Evolutionary conservation across 2,888 invertebrate species (phyloP).

Genomic region (Salticus scenicus): DNA sequence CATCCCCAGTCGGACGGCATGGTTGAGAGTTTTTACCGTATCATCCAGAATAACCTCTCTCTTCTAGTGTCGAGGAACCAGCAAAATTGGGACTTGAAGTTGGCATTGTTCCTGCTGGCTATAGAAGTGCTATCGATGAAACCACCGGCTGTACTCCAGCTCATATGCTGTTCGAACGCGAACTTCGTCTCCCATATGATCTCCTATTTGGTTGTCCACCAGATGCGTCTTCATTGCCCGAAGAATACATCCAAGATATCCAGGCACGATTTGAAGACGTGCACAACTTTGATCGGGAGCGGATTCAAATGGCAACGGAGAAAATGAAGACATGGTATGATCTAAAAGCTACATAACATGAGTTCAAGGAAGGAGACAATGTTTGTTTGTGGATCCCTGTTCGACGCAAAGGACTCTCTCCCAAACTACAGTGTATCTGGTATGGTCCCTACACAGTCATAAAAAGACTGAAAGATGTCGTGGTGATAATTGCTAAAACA

Average conservation of each 20-base stretch:
- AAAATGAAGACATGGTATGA: conserved; percentile 19
- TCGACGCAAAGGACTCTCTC: background rate
- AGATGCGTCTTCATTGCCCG: conserved; percentile 20
- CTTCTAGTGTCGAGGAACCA: conserved; percentile 17
- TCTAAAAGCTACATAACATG: background rate
- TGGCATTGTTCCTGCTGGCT: conserved; percentile 7
- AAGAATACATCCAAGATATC: conserved; percentile 11
- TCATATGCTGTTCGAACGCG: conserved; percentile 7
- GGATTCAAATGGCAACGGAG: conserved; percentile 8
- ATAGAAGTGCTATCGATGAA: conserved; percentile 7
- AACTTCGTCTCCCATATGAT: conserved; percentile 16
- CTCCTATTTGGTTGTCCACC: background rate
- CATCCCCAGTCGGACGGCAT: conserved; percentile 7
- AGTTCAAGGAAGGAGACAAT: conserved; percentile 9
- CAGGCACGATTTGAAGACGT: conserved; percentile 13
- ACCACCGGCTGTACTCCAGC: background rate
- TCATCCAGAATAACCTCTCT: conserved; percentile 10
- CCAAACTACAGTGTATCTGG: background rate
- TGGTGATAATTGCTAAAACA: background rate
- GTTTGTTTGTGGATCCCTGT: background rate
- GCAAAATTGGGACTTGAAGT: conserved; percentile 1
- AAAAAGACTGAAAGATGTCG: conserved; percentile 19
- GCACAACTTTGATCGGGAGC: background rate
- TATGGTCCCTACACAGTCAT: conserved; percentile 26
- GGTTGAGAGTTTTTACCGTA: background rate